Conservation (phyloP, 2,797 vertebrate genomes). For the Cynopterus sphinx region DNA sequence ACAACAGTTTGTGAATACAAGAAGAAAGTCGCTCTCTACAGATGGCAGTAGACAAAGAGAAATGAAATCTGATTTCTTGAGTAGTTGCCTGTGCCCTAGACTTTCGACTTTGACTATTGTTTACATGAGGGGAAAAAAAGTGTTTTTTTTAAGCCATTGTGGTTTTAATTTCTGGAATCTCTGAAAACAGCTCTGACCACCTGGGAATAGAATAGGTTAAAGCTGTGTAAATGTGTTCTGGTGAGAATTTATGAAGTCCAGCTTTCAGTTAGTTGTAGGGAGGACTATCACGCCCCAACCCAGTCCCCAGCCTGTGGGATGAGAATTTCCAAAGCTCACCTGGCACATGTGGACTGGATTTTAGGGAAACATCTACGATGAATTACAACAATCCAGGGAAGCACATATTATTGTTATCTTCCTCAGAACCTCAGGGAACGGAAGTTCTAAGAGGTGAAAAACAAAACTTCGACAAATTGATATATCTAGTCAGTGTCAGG, state of each 20-base stretch:
- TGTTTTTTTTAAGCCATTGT: not conserved
- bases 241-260: not conserved
- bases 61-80: not conserved
- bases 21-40: not conserved
- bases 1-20: not conserved
- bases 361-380: not conserved
- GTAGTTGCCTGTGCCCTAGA: not conserved
- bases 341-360: not conserved
- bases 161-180: not conserved
- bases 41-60: not conserved
- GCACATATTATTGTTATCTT: not conserved
- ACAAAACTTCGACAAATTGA: not conserved
- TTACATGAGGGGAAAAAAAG: not conserved
- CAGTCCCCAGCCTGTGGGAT: not conserved
- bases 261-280: not conserved
- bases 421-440: not conserved
- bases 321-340: not conserved
- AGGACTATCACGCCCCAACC: no score
- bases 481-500: not conserved
- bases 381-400: not conserved
- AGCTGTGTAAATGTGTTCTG: not conserved
- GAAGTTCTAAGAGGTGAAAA: not conserved
- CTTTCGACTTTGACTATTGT: not conserved
- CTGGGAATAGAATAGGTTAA: not conserved
- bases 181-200: not conserved